phyloP scores from a whole-genome alignment of 2,888 invertebrate species.

The Rhabditoides inermis region DNA sequence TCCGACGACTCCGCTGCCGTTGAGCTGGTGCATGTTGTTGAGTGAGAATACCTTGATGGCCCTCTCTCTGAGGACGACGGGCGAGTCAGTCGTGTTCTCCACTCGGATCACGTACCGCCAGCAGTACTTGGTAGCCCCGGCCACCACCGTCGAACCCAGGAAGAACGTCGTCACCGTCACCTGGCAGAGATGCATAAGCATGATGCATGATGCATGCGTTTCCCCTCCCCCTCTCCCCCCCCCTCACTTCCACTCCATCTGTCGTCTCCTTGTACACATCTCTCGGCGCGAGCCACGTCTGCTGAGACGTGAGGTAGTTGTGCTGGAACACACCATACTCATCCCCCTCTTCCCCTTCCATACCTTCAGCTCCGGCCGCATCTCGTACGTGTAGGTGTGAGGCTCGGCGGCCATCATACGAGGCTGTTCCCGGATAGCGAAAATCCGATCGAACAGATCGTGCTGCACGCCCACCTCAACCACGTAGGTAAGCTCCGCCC shows the following conservation, averaged over 20 bases:
- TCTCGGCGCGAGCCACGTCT: constrained; percentile 31
- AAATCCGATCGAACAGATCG: constrained; percentile 67
- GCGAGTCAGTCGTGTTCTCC: neutral
- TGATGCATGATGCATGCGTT: too few relatives aligned
- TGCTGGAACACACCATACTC: too few relatives aligned
- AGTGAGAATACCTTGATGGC: constrained; percentile 33
- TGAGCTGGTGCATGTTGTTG: constrained; percentile 39
- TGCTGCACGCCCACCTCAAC: too few relatives aligned
- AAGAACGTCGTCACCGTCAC: constrained; percentile 91
- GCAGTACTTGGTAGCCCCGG: constrained; percentile 54
- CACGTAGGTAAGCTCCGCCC: constrained; percentile 31
- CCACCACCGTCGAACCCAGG: constrained; percentile 68
- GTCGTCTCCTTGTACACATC: constrained; percentile 21
- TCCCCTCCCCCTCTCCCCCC: too few relatives aligned
- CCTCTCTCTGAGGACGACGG: constrained; percentile 27
- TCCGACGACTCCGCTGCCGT: constrained; percentile 34
- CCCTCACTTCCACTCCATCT: constrained; percentile 7
- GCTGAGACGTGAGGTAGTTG: constrained; percentile 23
- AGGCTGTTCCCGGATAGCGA: constrained; percentile 10
- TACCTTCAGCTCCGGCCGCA: constrained; percentile 26
- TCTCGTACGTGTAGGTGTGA: neutral
- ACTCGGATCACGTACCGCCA: constrained; percentile 92
- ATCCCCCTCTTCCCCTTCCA: too few relatives aligned
- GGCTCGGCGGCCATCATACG: neutral
- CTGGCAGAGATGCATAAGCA: too few relatives aligned